Evolutionary conservation across 2,888 invertebrate genomes (phyloP).

Genomic region (Ectropis crepuscularia): DNA sequence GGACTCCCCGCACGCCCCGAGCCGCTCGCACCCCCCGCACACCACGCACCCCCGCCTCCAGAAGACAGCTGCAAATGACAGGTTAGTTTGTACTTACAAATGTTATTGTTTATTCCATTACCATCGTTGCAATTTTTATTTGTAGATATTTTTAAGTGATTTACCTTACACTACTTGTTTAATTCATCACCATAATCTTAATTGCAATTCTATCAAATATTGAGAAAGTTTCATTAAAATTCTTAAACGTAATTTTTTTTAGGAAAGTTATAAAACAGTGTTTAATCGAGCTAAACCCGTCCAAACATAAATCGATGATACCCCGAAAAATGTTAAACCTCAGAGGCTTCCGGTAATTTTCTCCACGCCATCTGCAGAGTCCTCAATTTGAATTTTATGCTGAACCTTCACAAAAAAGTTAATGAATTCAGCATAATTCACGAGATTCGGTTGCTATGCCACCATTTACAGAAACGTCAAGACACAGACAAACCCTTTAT

Average conservation of each 20-base stretch:
- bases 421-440: conserved; percentile 19
- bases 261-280: no score
- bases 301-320: no score
- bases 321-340: no score
- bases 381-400: conserved; percentile 1
- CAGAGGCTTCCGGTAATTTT: conserved; percentile 19
- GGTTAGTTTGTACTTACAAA: conserved; percentile 66
- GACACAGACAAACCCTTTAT: conserved; percentile 36
- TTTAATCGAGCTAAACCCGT: no score
- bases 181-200: background rate
- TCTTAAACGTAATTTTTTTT: no score
- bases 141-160: no score
- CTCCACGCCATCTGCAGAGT: background rate
- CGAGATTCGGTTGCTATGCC: conserved; percentile 35
- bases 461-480: conserved; percentile 37
- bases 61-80: conserved; percentile 83
- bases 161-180: no score
- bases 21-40: conserved; percentile 73
- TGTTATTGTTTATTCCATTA: background rate
- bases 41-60: conserved; percentile 76
- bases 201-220: background rate
- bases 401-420: conserved; percentile 8
- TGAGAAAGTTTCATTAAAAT: no score
- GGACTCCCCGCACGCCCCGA: conserved; percentile 68
- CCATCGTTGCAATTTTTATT: background rate